These are phyloP conservation scores for Pelecanus crispus DNA, from an alignment of 2,113 vertebrate genomes.

Conservation along the genomic window DNA sequence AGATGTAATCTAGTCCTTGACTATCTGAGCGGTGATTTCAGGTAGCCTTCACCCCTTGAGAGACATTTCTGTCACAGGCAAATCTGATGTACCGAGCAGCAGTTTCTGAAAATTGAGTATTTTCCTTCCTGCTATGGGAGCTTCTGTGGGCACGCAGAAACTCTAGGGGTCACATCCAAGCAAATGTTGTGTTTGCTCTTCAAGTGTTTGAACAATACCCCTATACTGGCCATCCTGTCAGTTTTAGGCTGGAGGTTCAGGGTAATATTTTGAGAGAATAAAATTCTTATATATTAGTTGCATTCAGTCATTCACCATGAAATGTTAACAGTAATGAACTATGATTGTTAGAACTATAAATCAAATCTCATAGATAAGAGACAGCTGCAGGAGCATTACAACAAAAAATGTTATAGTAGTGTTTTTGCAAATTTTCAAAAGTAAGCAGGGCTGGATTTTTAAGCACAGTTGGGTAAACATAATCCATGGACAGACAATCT, in stretches of 20 bases:
- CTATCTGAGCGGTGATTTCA: neutral
- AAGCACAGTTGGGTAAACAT: neutral
- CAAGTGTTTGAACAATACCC: neutral
- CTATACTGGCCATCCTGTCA: neutral
- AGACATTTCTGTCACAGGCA: neutral
- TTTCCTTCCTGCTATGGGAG: neutral
- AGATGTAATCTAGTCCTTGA: neutral
- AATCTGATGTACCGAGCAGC: neutral
- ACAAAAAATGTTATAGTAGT: neutral
- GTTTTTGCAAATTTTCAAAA: neutral
- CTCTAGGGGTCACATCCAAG: neutral
- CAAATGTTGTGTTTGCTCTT: neutral
- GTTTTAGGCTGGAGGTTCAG: neutral
- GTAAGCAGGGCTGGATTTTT: neutral
- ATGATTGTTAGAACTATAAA: neutral
- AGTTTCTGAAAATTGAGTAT: neutral
- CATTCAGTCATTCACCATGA: neutral
- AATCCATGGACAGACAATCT: neutral
- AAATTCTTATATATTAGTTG: neutral
- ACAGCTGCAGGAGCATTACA: neutral
- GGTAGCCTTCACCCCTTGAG: neutral
- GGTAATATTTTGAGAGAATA: neutral
- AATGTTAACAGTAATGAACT: neutral
- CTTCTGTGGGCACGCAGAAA: neutral
- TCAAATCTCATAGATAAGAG: neutral